phyloP scores from a whole-genome alignment of 2,888 invertebrate species.

The Volucella inanis region DNA sequence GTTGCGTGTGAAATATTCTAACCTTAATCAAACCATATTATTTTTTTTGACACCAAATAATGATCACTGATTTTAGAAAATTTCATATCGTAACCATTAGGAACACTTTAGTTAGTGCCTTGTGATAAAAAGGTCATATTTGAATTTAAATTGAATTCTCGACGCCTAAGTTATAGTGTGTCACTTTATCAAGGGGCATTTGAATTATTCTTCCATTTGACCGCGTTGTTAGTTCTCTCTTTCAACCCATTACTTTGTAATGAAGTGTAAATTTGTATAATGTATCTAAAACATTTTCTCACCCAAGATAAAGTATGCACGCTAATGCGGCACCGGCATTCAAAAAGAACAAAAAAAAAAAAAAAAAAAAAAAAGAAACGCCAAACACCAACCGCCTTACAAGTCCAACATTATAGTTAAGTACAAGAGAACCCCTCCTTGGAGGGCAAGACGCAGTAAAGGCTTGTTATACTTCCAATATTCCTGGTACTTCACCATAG shows the following conservation, averaged over 20 bases:
- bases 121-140: too few relatives aligned
- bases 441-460: background rate
- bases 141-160: too few relatives aligned
- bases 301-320: conserved; percentile 5
- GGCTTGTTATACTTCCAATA: background rate
- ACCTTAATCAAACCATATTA: too few relatives aligned
- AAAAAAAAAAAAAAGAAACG: conserved; percentile 3
- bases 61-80: too few relatives aligned
- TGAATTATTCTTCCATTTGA: conserved; percentile 17
- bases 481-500: conserved; percentile 37
- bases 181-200: too few relatives aligned
- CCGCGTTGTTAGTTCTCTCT: conserved; percentile 28
- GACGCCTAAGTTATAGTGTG: too few relatives aligned
- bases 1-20: too few relatives aligned
- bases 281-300: conserved; percentile 23
- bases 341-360: background rate
- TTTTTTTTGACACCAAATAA: too few relatives aligned
- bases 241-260: conserved; percentile 46
- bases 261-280: conserved; percentile 51
- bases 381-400: conserved; percentile 37
- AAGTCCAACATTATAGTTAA: conserved; percentile 9
- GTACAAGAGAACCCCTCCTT: conserved; percentile 14
- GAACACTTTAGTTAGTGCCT: too few relatives aligned
- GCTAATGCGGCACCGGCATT: background rate
- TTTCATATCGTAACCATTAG: too few relatives aligned